phyloP scores from a whole-genome alignment of 2,113 vertebrate species.

The Hippocampus guttulatus region DNA sequence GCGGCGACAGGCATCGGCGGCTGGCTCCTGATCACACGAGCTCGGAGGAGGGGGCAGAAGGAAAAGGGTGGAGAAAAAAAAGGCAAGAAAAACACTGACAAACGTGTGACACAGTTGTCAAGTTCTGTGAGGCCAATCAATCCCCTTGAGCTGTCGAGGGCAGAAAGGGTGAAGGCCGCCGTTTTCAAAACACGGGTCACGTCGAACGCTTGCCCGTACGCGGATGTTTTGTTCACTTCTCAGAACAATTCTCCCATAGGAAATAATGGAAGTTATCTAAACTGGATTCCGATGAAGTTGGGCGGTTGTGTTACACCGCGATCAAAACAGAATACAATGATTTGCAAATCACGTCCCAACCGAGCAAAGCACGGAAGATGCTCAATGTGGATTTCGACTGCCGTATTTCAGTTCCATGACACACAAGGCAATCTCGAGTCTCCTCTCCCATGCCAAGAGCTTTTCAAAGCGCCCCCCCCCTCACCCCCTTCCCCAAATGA shows the following conservation, averaged over 20 bases:
- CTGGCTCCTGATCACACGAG: slow-evolving; percentile 1
- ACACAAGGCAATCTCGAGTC: background rate
- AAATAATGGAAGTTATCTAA: too few species aligned
- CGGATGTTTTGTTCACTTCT: background rate
- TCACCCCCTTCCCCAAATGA: slow-evolving; percentile 3
- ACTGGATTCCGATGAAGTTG: too few species aligned
- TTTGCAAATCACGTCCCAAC: too few species aligned
- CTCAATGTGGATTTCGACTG: background rate
- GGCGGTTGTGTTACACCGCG: too few species aligned
- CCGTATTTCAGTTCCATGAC: background rate
- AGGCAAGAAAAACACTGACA: slow-evolving; percentile 5
- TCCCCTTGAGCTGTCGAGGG: background rate
- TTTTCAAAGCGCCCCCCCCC: background rate
- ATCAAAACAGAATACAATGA: too few species aligned
- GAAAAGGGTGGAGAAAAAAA: slow-evolving; percentile 10
- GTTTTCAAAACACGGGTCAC: background rate
- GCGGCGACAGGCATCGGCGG: background rate
- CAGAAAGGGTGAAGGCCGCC: background rate
- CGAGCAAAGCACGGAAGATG: background rate
- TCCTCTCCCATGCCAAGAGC: slow-evolving; percentile 5
- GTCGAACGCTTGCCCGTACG: background rate
- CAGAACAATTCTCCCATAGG: background rate
- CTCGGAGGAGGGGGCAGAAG: background rate
- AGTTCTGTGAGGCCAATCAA: background rate
- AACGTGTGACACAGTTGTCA: slow-evolving; percentile 8